Conservation (phyloP, 1,140 invertebrate species). For the Parasteatoda tepidariorum region DNA sequence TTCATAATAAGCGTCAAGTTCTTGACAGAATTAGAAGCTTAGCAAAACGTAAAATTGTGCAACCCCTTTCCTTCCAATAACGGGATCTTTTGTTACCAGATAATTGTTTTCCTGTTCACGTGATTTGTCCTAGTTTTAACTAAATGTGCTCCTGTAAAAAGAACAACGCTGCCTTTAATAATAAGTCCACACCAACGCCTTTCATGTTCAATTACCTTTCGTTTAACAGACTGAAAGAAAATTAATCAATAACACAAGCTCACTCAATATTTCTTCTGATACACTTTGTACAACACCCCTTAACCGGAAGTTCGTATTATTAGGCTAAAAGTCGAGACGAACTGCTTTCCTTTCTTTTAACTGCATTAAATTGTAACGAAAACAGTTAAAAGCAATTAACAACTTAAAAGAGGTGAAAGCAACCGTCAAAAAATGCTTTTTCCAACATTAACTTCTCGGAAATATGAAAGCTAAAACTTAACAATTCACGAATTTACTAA, state of each 20-base stretch:
- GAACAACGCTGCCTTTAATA: background rate
- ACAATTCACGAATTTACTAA: too few species aligned
- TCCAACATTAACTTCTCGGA: too few species aligned
- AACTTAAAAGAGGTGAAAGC: too few species aligned
- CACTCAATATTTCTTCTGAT: slow-evolving; percentile 11
- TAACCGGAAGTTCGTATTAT: background rate
- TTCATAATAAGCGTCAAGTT: too few species aligned
- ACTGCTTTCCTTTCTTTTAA: too few species aligned
- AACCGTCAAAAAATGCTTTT: too few species aligned
- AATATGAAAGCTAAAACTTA: too few species aligned
- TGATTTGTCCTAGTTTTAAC: background rate
- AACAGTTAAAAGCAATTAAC: too few species aligned
- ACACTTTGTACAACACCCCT: background rate
- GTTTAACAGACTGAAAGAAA: background rate
- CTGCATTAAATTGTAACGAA: too few species aligned
- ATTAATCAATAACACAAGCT: background rate
- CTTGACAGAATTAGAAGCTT: too few species aligned
- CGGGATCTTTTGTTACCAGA: slow-evolving; percentile 15
- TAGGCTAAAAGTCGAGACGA: background rate
- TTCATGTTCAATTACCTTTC: background rate
- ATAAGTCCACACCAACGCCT: background rate
- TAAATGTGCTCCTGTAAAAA: background rate
- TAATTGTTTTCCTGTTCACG: slow-evolving; percentile 37
- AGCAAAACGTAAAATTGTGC: background rate
- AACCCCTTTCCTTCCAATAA: background rate